Evolutionary conservation across 1,140 invertebrate genomes (phyloP).

Genomic region (Aleiodes sp.): DNA sequence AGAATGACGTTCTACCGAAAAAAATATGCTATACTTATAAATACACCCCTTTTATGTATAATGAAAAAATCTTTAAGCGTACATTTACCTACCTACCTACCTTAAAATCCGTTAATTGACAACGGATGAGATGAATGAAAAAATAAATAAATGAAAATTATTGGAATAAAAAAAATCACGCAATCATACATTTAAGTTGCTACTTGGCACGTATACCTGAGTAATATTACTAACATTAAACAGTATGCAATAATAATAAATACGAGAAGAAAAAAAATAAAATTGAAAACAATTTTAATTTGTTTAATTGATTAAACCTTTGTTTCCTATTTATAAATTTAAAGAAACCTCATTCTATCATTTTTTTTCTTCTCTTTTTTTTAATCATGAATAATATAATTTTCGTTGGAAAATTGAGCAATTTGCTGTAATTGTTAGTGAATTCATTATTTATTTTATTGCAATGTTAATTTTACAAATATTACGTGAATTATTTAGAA

Average conservation of each 20-base stretch:
- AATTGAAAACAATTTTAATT: slow-evolving; percentile 35
- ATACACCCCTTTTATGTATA: slow-evolving; percentile 66
- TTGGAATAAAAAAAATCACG: slow-evolving; percentile 61
- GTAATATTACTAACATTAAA: slow-evolving; percentile 68
- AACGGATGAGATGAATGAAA: slow-evolving; percentile 35
- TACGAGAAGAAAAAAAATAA: slow-evolving; percentile 54
- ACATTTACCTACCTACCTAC: slow-evolving; percentile 56
- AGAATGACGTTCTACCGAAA: slow-evolving; percentile 65
- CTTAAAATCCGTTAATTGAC: slow-evolving; percentile 34
- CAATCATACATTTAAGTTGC: slow-evolving; percentile 68
- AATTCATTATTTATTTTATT: no score
- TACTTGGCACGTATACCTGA: slow-evolving; percentile 67
- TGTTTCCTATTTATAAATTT: neutral
- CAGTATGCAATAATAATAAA: slow-evolving; percentile 68
- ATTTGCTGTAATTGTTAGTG: no score
- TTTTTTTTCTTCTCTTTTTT: no score
- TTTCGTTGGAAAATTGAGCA: no score
- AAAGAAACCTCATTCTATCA: no score
- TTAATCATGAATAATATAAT: no score
- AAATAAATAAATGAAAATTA: slow-evolving; percentile 16
- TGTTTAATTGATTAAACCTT: slow-evolving; percentile 20
- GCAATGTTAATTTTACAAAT: no score
- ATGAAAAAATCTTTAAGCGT: slow-evolving; percentile 62
- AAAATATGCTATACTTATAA: slow-evolving; percentile 67
- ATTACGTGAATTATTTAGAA: no score